Evolutionary conservation across 1,140 invertebrate species (phyloP).

Genomic region (Reticulitermes speratus): DNA sequence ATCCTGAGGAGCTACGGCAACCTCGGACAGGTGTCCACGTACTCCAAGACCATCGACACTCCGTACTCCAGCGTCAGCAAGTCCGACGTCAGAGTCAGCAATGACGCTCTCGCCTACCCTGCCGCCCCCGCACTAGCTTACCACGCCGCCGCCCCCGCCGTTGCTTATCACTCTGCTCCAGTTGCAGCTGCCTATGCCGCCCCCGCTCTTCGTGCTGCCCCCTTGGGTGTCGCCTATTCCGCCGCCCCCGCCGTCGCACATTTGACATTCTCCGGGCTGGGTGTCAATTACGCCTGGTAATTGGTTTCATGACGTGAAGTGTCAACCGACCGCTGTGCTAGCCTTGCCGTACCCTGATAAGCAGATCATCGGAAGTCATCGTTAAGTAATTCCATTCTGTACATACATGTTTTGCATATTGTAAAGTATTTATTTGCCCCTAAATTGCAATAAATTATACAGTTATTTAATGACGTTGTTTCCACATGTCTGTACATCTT

Average conservation of each 20-base stretch:
- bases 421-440: too few species aligned
- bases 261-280: conserved; percentile 24
- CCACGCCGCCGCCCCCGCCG: conserved; percentile 40
- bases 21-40: conserved; percentile 35
- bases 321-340: too few species aligned
- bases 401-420: too few species aligned
- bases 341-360: too few species aligned
- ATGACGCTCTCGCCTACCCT: conserved; percentile 36
- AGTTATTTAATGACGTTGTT: too few species aligned
- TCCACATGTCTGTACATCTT: too few species aligned
- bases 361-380: too few species aligned
- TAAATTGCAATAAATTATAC: too few species aligned
- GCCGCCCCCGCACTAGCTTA: conserved; percentile 36
- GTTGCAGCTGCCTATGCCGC: conserved; percentile 35
- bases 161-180: conserved; percentile 36
- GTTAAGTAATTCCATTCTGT: too few species aligned
- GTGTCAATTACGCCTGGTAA: conserved; percentile 26
- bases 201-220: neutral
- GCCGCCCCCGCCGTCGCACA: conserved; percentile 20
- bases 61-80: conserved; percentile 40
- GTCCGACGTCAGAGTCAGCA: conserved; percentile 39
- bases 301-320: neutral
- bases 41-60: conserved; percentile 38
- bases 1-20: conserved; percentile 36
- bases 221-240: conserved; percentile 34